A percentile compares a stretch with the other conserved stretches of the same genome.
These are phyloP conservation scores for Acanthurus leucopareius DNA, from an alignment of 2,797 vertebrate species.

Conservation along the genomic window DNA sequence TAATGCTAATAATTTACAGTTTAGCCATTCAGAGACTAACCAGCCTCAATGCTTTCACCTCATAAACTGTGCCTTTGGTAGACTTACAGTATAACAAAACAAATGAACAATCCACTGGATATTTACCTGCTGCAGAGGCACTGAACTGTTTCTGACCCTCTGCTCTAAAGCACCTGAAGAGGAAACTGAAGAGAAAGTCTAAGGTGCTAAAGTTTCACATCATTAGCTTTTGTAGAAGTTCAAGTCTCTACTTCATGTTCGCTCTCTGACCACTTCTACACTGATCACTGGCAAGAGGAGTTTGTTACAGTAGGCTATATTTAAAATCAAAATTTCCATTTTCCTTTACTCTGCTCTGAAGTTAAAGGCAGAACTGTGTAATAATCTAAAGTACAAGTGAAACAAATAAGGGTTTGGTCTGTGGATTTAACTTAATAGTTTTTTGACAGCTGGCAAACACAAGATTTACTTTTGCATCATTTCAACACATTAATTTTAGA, in stretches of 20 bases:
- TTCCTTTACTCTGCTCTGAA: neutral
- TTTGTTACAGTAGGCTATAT: neutral
- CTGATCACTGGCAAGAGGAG: neutral
- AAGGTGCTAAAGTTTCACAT: conserved; percentile 62
- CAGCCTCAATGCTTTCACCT: neutral
- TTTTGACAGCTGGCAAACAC: conserved; percentile 24
- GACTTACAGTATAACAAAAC: conserved; percentile 31
- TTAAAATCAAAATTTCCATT: conserved; percentile 3
- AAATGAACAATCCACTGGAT: conserved; percentile 29
- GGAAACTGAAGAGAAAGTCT: conserved; percentile 57
- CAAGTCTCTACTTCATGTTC: conserved; percentile 34
- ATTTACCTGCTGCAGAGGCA: conserved; percentile 48
- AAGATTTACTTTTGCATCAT: conserved; percentile 25
- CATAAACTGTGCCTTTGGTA: conserved; percentile 13
- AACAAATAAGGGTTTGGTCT: neutral
- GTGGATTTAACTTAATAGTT: conserved; percentile 15
- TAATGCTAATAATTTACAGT: neutral
- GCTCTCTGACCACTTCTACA: conserved; percentile 13
- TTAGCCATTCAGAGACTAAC: neutral
- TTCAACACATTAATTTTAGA: conserved; percentile 1
- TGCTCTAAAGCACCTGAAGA: conserved; percentile 60
- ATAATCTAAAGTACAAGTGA: neutral
- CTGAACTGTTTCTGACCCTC: conserved; percentile 66
- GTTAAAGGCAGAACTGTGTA: neutral
- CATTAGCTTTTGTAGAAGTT: conserved; percentile 53